Percentiles rank a stretch among this genome's conserved stretches.
Evolutionary conservation across 2,888 invertebrate genomes (phyloP).

Genomic region (Heteromurus nitidus): DNA sequence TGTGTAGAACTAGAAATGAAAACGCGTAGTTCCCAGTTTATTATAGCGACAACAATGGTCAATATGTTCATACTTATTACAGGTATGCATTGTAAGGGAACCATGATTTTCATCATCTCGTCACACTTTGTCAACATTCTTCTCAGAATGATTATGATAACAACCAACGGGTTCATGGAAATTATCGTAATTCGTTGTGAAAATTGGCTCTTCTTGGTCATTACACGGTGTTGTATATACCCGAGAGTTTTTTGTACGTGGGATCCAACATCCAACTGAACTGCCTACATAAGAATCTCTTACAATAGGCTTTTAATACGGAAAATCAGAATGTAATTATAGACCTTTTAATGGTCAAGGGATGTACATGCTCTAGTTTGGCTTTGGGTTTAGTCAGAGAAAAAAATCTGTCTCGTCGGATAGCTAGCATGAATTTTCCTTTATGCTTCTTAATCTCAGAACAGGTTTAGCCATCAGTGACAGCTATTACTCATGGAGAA

Average conservation of each 20-base stretch:
- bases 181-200: conserved; percentile 52
- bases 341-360: neutral
- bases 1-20: too few relatives aligned
- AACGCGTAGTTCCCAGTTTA: neutral
- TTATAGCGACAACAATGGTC: conserved; percentile 36
- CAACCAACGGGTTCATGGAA: conserved; percentile 45
- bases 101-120: conserved; percentile 22
- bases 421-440: too few relatives aligned
- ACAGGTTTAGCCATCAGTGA: too few relatives aligned
- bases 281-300: neutral
- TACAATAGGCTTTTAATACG: too few relatives aligned
- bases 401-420: too few relatives aligned
- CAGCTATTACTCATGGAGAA: too few relatives aligned
- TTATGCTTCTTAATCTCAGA: too few relatives aligned
- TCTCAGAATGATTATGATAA: conserved; percentile 55
- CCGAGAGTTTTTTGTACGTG: neutral
- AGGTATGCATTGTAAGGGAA: neutral
- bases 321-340: conserved; percentile 2
- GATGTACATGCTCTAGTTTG: too few relatives aligned
- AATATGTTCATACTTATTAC: neutral
- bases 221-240: neutral
- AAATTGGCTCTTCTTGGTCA: conserved; percentile 51
- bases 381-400: too few relatives aligned
- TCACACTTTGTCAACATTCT: conserved; percentile 47
- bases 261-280: too few relatives aligned